Evolutionary conservation across 2,113 vertebrate genomes (phyloP).

Genomic region (Fregata magnificens): DNA sequence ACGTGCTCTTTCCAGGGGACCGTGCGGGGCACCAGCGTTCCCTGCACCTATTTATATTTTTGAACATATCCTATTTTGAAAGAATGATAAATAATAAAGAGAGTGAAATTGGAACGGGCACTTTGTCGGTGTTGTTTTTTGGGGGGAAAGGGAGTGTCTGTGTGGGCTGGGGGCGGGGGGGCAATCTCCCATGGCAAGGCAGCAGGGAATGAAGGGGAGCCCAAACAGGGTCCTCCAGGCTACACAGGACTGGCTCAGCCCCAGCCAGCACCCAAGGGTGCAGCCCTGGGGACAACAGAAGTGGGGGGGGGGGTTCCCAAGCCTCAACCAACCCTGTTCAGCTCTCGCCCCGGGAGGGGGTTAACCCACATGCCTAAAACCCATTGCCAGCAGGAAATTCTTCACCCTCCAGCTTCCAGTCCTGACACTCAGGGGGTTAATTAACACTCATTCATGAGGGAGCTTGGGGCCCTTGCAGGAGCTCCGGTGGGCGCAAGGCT

Average conservation of each 20-base stretch:
- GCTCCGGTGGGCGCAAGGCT: background rate
- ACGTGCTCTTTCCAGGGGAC: slow-evolving; percentile 68
- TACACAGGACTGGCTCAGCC: background rate
- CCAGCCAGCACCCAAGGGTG: background rate
- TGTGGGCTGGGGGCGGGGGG: background rate
- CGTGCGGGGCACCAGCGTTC: slow-evolving; percentile 86
- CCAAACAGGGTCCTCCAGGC: background rate
- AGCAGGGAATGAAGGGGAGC: background rate
- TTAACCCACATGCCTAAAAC: background rate
- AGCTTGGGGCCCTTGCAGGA: background rate
- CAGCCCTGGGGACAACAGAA: accelerated
- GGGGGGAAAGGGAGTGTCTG: background rate
- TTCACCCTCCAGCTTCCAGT: background rate
- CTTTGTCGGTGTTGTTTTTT: background rate
- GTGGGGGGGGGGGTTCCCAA: background rate
- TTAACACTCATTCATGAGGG: background rate
- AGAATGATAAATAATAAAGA: slow-evolving; percentile 73
- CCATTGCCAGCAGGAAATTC: background rate
- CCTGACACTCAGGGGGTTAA: background rate
- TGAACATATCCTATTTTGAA: slow-evolving; percentile 70
- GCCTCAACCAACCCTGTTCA: background rate
- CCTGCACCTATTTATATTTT: slow-evolving; percentile 80
- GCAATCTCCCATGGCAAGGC: background rate
- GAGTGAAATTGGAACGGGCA: slow-evolving; percentile 49
- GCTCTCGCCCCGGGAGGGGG: background rate